Evolutionary conservation across 2,797 vertebrate species (phyloP), one percentile per base, ranked within the genome.

Genomic region (Pangasius krempfi): DNA sequence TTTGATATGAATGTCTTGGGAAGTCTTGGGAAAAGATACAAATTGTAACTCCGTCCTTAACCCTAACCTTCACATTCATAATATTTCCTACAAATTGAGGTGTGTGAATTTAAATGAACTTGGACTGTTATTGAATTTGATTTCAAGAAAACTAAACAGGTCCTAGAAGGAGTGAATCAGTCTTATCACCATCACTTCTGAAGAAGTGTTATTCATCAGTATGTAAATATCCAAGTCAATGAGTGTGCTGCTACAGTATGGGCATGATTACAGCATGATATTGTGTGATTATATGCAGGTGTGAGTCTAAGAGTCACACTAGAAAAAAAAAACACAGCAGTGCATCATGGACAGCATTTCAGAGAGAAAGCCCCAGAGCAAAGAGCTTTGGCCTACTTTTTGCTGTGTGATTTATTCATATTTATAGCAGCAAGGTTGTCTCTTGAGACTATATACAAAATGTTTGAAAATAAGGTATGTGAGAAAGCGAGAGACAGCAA

Each of bases 361-460:
- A 8, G 62, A 33, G 20, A 56, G 27, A 88, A 88, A 70, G 62
- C 88, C 68, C 62, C 7, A 37, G 37, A 44, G 66, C 73, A 80
- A 85, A 44, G 62, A 70, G 83, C 52, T 47, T 56, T 85, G 83
- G 62, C 88, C 88, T 72, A 78, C 47, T 85, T 88, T 88, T 56
- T 40, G 56, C 82, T 80, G 62, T 9, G 37, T 58, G 83, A 44
- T 85, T 85, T 85, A 68, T 84, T 80, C 75, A 85, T 88, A 79
- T 88, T 85, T 80, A 88, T 80, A 85, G 83, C 83, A 58, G 50
- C 75, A n/a, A 14, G 52, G 75, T 85, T 68, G 58, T 88, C 75
- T 85, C 88, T 64, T 85, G 88, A 88, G 88, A 85, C 50, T 50
- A 58, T 75, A 80, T 85, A 80, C 73, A 88, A 72, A 88, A 88